Evolutionary conservation across 2,888 invertebrate species (phyloP).

Genomic region (Punctoribates punctum): DNA sequence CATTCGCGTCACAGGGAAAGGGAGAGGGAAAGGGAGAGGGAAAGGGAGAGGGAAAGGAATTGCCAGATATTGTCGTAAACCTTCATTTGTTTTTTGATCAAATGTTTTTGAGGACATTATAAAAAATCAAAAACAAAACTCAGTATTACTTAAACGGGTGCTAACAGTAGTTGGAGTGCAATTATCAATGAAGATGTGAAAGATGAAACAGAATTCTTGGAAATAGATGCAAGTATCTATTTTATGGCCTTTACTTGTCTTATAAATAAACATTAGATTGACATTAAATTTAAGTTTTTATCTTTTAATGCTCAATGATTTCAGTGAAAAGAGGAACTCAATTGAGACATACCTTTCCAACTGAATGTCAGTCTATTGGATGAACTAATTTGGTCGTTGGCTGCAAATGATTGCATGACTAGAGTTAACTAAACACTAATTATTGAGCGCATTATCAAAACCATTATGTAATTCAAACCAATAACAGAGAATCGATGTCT

Average conservation of each 20-base stretch:
- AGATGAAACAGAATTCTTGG: no score
- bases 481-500: background rate
- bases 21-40: conserved; percentile 27
- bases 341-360: background rate
- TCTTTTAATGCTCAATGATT: conserved; percentile 24
- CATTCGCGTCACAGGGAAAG: background rate
- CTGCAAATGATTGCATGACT: background rate
- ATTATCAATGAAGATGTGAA: no score
- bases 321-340: conserved; percentile 16
- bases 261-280: conserved; percentile 20
- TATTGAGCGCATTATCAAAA: background rate
- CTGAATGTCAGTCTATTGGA: no score
- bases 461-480: background rate
- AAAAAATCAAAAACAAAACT: background rate
- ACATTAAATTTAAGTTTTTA: conserved; percentile 16
- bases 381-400: background rate
- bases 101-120: background rate
- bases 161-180: background rate
- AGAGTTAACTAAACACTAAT: background rate
- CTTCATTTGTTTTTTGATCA: background rate
- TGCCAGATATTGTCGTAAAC: background rate
- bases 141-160: background rate
- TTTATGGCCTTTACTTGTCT: conserved; percentile 18
- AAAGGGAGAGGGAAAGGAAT: conserved; percentile 17
- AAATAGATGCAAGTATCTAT: background rate